Base-by-base conservation (phyloP, 2,113 vertebrate genomes). In the Coptodon rendalli region DNA sequence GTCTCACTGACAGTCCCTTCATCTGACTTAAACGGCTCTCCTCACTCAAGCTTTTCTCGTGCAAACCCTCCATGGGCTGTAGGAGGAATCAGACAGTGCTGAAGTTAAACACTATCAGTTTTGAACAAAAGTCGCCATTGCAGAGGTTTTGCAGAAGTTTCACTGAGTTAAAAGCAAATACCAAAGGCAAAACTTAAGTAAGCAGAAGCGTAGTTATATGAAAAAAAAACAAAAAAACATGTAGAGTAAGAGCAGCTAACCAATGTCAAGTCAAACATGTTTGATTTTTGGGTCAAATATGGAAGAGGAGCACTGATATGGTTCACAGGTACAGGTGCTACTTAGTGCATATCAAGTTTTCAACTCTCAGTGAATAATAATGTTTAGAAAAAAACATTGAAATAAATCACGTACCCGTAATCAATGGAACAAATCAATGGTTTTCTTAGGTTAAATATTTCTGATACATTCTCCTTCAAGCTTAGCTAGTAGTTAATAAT, bases 1-100 rank as follows among this genome's bases (percentile, higher is more conserved):
- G 95, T 57, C 98, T 96, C 97, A 99, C 96, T 0, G 97, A 95
- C 96, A 99, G 96, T 2, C 97, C 97, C 89, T 99, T 99, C 97
- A 99, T 98, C 96, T 99, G 98, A 85, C 95, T 92, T 53, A 98
- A 99, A 54, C 98, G 98, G 0, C 97, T 96, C 17, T 99, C 98
- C 1, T 99, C 98, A 0, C 95, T 87, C 89, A 98, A 88, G 40
- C 96, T 96, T 95, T 99, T 99, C 93, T 99, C 98, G 0, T 98
- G 98, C 93, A 98, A 95, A 40, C 97, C 93, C 43, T 99, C 98
- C 96, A 98, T 96, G 8, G 94, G 84, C 95, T 96, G 86, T 27
- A 3, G 27, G 45, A 78, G 56, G 78, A 89, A 89, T 40, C 24
- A 71, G 71, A 61, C 34, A 22, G 11, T 22, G 12, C 16, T 10